Evolutionary conservation across 2,113 vertebrate genomes (phyloP).

Genomic region (Hydrolagus affinis): DNA sequence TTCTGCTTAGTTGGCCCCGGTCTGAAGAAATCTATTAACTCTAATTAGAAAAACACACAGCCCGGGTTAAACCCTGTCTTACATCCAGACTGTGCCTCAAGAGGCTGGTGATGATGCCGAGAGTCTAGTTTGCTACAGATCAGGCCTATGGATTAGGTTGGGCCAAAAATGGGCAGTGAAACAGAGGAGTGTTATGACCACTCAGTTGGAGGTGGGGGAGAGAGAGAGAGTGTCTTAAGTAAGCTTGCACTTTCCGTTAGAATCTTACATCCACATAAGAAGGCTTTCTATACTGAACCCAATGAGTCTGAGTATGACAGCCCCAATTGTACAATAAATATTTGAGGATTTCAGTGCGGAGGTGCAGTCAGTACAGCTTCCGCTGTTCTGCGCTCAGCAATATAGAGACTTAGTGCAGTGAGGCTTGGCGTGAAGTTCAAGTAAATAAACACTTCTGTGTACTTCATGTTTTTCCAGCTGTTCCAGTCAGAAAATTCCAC

Average conservation of each 20-base stretch:
- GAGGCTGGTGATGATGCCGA: too few species aligned
- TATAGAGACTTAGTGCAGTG: background rate
- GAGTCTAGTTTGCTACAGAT: background rate
- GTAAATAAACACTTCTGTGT: slow-evolving; percentile 32
- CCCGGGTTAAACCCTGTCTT: too few species aligned
- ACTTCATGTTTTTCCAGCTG: slow-evolving; percentile 29
- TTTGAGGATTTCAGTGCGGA: background rate
- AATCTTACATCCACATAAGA: slow-evolving; percentile 24
- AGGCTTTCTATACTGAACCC: background rate
- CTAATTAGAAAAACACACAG: too few species aligned
- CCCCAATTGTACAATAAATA: slow-evolving; percentile 11
- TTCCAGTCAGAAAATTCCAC: slow-evolving; percentile 22
- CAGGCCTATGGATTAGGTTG: background rate
- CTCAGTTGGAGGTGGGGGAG: too few species aligned
- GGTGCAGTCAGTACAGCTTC: slow-evolving; percentile 12
- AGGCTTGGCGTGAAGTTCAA: slow-evolving; percentile 5
- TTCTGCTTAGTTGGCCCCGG: too few species aligned
- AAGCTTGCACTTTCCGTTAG: slow-evolving; percentile 11
- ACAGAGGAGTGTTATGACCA: background rate
- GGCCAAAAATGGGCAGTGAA: background rate
- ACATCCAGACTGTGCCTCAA: too few species aligned
- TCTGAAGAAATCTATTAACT: too few species aligned
- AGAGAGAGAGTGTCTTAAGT: background rate
- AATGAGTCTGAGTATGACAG: background rate
- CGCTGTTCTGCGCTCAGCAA: background rate